Conservation (phyloP, 2,797 vertebrate genomes). For the Parotocinclus haroldoi region DNA sequence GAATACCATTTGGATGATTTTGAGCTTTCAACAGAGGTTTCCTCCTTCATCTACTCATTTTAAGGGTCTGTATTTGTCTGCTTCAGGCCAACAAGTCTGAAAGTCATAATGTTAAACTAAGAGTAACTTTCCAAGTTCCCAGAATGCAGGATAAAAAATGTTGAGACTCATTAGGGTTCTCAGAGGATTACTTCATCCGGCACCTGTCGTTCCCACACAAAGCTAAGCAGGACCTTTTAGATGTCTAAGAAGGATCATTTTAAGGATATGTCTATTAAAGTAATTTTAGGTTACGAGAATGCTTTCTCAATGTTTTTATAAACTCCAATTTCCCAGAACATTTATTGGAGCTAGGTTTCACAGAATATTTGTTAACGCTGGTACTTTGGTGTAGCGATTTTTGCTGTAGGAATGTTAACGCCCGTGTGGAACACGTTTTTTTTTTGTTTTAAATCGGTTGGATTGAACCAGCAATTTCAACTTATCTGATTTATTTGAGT, state of each 20-base stretch:
- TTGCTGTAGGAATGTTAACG: too few relatives aligned
- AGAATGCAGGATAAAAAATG: slow-evolving; percentile 64
- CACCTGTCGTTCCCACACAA: slow-evolving; percentile 61
- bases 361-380: too few relatives aligned
- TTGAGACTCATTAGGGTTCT: slow-evolving; percentile 67
- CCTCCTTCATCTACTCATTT: slow-evolving; percentile 61
- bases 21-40: slow-evolving; percentile 50
- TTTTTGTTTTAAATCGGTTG: too few relatives aligned
- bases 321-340: too few relatives aligned
- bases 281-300: too few relatives aligned
- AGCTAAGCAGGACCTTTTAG: slow-evolving; percentile 10
- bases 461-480: too few relatives aligned
- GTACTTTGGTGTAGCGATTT: too few relatives aligned
- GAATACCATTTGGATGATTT: slow-evolving; percentile 62
- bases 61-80: slow-evolving; percentile 64
- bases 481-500: too few relatives aligned
- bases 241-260: neutral
- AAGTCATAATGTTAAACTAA: slow-evolving; percentile 72
- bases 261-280: too few relatives aligned
- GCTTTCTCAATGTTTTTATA: too few relatives aligned
- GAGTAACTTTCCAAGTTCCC: slow-evolving; percentile 69
- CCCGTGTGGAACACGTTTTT: too few relatives aligned
- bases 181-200: slow-evolving; percentile 64
- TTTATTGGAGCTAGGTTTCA: too few relatives aligned
- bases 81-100: slow-evolving; percentile 67